Percentiles rank a stretch among this genome's conserved stretches.
phyloP scores from a whole-genome alignment of 2,113 vertebrate species.

The Megaceryle maxima region DNA sequence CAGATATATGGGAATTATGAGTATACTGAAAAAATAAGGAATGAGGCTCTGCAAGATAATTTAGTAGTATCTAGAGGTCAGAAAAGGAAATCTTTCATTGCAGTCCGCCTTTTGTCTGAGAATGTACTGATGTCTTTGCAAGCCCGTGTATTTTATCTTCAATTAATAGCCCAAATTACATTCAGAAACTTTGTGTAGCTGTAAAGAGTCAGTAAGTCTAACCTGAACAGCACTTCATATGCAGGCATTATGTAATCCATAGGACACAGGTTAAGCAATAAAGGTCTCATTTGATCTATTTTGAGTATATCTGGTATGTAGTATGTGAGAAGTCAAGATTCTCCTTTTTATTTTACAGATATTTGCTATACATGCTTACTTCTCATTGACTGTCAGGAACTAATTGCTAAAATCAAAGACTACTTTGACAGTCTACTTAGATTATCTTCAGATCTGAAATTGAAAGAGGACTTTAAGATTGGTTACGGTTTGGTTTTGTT shows the following conservation, averaged over 20 bases:
- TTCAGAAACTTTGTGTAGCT: neutral
- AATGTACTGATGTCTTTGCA: neutral
- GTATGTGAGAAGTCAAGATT: neutral
- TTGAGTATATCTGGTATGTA: neutral
- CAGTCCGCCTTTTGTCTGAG: neutral
- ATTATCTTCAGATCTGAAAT: neutral
- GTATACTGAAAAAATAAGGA: neutral
- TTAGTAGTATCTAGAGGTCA: neutral
- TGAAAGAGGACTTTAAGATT: neutral
- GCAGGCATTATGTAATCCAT: neutral
- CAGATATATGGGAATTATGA: neutral
- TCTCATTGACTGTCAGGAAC: neutral
- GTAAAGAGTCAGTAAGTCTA: neutral
- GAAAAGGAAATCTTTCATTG: neutral
- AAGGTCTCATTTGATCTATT: neutral
- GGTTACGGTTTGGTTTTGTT: neutral
- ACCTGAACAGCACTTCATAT: neutral
- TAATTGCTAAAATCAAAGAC: neutral
- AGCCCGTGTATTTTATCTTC: neutral
- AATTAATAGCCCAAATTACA: neutral
- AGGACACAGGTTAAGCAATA: neutral
- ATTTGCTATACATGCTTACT: neutral
- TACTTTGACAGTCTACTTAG: neutral
- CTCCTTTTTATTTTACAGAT: neutral
- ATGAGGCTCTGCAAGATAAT: neutral